Evolutionary conservation across 2,113 vertebrate species (phyloP).

Genomic region (Hymenochirus boettgeri): DNA sequence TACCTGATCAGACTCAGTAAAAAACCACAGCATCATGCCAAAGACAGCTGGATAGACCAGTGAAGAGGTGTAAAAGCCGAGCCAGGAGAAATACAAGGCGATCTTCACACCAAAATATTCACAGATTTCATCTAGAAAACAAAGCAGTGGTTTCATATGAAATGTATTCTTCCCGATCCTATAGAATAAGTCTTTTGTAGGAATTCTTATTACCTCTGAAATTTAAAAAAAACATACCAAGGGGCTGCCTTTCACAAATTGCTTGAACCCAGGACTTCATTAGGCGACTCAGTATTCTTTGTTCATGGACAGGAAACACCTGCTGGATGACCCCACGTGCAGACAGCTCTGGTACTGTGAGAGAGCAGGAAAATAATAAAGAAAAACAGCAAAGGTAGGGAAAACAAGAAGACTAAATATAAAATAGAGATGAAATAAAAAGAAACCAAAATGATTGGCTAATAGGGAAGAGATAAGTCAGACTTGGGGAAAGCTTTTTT

Average conservation of each 20-base stretch:
- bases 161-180: not conserved
- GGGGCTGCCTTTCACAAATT: slow-evolving; percentile 87
- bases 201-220: too few species aligned
- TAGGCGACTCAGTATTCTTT: slow-evolving; percentile 86
- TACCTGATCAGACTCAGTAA: slow-evolving; percentile 93
- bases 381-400: not conserved
- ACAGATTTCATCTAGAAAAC: slow-evolving; percentile 82
- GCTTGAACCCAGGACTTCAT: slow-evolving; percentile 98
- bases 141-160: not conserved
- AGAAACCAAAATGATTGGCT: too few species aligned
- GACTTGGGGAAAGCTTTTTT: too few species aligned
- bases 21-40: slow-evolving; percentile 87
- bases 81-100: slow-evolving; percentile 96
- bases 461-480: too few species aligned
- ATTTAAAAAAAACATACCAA: slow-evolving; percentile 60
- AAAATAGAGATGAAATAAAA: too few species aligned
- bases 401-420: too few species aligned
- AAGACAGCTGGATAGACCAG: slow-evolving; percentile 94
- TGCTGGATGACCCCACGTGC: slow-evolving; percentile 91
- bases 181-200: not conserved
- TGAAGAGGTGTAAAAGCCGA: slow-evolving; percentile 95
- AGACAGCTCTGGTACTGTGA: slow-evolving; percentile 81
- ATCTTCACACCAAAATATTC: slow-evolving; percentile 97
- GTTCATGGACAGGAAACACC: slow-evolving; percentile 90
- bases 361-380: not conserved